phyloP scores from a whole-genome alignment of 2,797 vertebrate species.

The Prionace glauca region DNA sequence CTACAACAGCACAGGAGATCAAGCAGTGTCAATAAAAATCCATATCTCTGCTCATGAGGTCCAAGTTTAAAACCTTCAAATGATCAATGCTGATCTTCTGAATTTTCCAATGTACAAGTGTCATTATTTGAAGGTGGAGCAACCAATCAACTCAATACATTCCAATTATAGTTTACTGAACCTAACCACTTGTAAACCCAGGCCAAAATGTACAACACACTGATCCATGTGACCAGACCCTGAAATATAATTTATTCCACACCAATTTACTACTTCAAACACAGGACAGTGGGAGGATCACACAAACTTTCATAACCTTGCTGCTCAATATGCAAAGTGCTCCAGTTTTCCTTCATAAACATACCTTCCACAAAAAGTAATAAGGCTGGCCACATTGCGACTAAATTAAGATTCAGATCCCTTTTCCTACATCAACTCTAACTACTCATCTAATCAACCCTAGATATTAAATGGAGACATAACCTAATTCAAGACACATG shows the following conservation, averaged over 20 bases:
- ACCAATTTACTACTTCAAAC: neutral
- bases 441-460: neutral
- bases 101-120: neutral
- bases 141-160: neutral
- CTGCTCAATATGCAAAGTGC: neutral
- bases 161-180: neutral
- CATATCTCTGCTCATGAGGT: neutral
- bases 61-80: neutral
- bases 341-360: neutral
- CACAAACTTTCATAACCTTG: neutral
- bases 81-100: neutral
- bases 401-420: neutral
- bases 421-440: neutral
- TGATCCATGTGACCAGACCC: neutral
- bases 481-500: neutral
- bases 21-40: neutral
- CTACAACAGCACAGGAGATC: neutral
- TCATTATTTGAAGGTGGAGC: neutral
- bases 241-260: neutral
- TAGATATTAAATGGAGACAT: neutral
- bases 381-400: neutral
- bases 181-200: neutral
- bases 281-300: neutral
- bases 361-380: neutral
- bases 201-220: neutral